Percentiles rank a stretch among this genome's conserved stretches.
Conservation (phyloP, 1,140 invertebrate genomes). For the Brachionus rotundiformis region DNA sequence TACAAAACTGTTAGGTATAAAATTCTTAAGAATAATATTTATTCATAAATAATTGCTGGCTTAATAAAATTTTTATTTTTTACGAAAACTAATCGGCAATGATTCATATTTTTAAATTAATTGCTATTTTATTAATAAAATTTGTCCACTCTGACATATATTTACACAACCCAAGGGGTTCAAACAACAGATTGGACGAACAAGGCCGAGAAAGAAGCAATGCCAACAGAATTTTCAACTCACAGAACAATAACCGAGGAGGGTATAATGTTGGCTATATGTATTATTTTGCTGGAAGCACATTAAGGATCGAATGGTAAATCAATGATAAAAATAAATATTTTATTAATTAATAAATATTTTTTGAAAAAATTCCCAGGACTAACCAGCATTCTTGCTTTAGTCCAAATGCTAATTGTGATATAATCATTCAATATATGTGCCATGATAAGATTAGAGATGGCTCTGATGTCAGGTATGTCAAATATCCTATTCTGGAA, state of each 20-base stretch:
- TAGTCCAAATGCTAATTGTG: slow-evolving; percentile 58
- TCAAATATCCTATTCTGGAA: not conserved
- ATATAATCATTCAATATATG: slow-evolving; percentile 62
- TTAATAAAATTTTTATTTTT: not conserved
- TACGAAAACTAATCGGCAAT: not conserved
- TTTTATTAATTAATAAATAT: not conserved
- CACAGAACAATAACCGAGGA: slow-evolving; percentile 61
- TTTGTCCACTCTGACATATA: slow-evolving; percentile 32
- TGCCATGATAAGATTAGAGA: slow-evolving; percentile 54
- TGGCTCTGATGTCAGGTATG: slow-evolving; percentile 9
- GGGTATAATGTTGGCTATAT: slow-evolving; percentile 61
- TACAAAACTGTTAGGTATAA: not conserved
- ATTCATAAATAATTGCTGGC: not conserved
- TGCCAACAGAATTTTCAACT: slow-evolving; percentile 48
- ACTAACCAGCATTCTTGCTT: slow-evolving; percentile 64
- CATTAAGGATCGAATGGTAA: slow-evolving; percentile 45
- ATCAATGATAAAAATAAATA: not conserved
- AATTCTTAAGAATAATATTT: not conserved
- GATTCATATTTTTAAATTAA: not conserved
- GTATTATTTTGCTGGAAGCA: slow-evolving; percentile 62
- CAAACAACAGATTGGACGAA: slow-evolving; percentile 48
- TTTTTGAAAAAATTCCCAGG: slow-evolving; percentile 47
- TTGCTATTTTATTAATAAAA: not conserved
- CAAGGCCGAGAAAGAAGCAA: not conserved
- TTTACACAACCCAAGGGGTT: slow-evolving; percentile 43